Percentiles rank a stretch among this genome's conserved stretches.
Evolutionary conservation across 2,113 vertebrate species (phyloP).

Genomic region (Danio rerio): GRCz12tu NC_133176.1:12857501-12858000

Average conservation of each 20-base stretch:
- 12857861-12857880: slow-evolving; percentile 38
- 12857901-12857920: neutral
- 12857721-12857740: slow-evolving; percentile 6
- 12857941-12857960: slow-evolving; percentile 2
- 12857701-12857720: neutral
- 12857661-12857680: neutral
- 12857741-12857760: slow-evolving; percentile 28
- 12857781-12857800: slow-evolving; percentile 22
- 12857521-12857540: neutral
- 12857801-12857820: slow-evolving; percentile 34
- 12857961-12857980: slow-evolving; percentile 1
- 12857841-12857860: slow-evolving; percentile 37
- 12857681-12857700: slow-evolving; percentile 9
- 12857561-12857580: slow-evolving; percentile 31
- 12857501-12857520: slow-evolving; percentile 6
- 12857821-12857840: slow-evolving; percentile 47
- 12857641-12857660: slow-evolving; percentile 1
- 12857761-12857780: slow-evolving; percentile 48
- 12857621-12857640: slow-evolving; percentile 13
- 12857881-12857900: neutral
- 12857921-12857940: neutral
- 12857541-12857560: neutral
- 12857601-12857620: slow-evolving; percentile 47
- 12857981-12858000: neutral
- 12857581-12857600: slow-evolving; percentile 46